These are phyloP conservation scores for Penaeus monodon DNA, from an alignment of 2,888 invertebrate species.

Conservation along the genomic window DNA sequence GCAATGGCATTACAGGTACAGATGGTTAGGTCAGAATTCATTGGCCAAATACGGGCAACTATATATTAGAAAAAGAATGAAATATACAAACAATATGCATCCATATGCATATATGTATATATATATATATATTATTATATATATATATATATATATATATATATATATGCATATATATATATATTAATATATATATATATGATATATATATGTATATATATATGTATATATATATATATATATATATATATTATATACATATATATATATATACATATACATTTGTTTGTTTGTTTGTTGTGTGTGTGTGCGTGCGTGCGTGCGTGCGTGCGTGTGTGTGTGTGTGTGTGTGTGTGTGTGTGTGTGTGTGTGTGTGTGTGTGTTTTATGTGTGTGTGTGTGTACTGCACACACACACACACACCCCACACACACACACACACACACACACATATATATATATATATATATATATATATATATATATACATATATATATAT, in stretches of 20 bases:
- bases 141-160: conserved; percentile 31
- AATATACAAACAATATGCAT: conserved; percentile 7
- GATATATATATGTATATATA: conserved; percentile 16
- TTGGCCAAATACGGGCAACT: neutral
- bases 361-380: too few species aligned
- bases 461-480: conserved; percentile 52
- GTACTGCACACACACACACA: too few species aligned
- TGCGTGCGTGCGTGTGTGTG: too few species aligned
- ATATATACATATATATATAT: conserved; percentile 50
- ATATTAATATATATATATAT: conserved; percentile 17
- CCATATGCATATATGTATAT: conserved; percentile 15
- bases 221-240: neutral
- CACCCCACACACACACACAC: too few species aligned
- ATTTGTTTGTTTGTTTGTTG: too few species aligned
- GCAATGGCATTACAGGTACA: neutral
- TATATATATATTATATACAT: conserved; percentile 27
- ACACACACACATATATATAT: conserved; percentile 52
- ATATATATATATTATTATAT: conserved; percentile 17
- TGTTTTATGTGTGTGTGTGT: too few species aligned
- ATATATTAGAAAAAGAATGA: conserved; percentile 6
- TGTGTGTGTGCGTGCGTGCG: too few species aligned
- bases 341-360: too few species aligned
- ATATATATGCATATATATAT: neutral
- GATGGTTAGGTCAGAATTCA: too few species aligned
- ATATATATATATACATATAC: conserved; percentile 49